Evolutionary conservation across 2,113 vertebrate species (phyloP).

Genomic region (Chaetops frenatus): DNA sequence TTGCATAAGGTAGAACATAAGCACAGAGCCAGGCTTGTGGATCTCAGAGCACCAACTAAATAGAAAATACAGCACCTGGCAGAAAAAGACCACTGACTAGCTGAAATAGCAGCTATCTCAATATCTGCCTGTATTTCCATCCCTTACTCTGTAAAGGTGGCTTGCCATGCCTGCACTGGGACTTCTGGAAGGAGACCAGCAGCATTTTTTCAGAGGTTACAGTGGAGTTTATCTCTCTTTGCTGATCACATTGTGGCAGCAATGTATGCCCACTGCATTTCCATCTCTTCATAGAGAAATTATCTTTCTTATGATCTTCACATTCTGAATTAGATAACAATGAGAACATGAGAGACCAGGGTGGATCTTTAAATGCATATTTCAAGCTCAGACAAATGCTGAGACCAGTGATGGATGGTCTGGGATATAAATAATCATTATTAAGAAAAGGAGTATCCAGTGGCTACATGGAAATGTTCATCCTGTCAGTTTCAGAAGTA

Average conservation of each 20-base stretch:
- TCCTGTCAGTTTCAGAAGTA: not conserved
- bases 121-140: not conserved
- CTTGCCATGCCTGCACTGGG: accelerated
- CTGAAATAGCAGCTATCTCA: not conserved
- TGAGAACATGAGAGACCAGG: not conserved
- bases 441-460: not conserved
- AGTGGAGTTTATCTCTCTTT: not conserved
- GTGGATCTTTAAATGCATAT: not conserved
- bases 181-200: not conserved
- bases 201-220: not conserved
- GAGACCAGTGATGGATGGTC: not conserved
- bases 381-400: not conserved
- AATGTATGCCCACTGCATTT: not conserved
- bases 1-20: not conserved
- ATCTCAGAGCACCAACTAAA: not conserved
- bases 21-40: accelerated
- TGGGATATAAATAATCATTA: not conserved
- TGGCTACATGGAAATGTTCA: not conserved
- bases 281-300: not conserved
- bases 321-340: not conserved
- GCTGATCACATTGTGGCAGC: accelerated
- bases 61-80: not conserved
- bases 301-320: not conserved
- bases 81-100: not conserved
- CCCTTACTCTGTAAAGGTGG: accelerated